Percentiles rank a stretch among this genome's conserved stretches.
Evolutionary conservation across 2,797 vertebrate species (phyloP).

Genomic region (Argya squamiceps): DNA sequence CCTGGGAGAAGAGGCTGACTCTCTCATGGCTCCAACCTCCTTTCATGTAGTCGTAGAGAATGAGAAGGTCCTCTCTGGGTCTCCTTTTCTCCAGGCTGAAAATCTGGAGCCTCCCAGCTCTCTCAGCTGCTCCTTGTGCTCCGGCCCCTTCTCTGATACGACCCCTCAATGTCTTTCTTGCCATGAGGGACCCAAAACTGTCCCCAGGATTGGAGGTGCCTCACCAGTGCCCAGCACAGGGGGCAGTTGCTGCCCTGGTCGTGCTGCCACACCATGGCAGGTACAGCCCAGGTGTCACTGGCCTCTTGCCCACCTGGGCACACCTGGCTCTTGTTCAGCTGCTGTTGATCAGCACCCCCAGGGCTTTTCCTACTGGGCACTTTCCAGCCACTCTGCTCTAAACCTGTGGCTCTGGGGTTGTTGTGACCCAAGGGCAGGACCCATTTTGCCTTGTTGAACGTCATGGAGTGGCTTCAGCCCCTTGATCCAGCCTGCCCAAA

Average conservation of each 20-base stretch:
- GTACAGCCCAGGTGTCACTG: background rate
- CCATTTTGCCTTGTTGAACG: background rate
- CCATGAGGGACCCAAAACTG: background rate
- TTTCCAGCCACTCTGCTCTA: background rate
- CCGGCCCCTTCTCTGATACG: fast-evolving
- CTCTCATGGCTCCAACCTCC: background rate
- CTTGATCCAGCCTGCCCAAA: background rate
- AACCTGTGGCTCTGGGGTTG: background rate
- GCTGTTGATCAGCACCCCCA: background rate
- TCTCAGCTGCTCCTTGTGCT: background rate
- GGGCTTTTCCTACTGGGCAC: background rate
- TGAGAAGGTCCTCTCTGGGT: background rate
- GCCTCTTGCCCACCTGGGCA: background rate
- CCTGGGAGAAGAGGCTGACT: background rate
- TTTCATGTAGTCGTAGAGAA: background rate
- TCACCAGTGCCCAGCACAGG: background rate
- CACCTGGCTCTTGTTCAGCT: background rate
- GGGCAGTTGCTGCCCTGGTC: background rate
- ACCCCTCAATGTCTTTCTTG: background rate
- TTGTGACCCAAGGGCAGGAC: background rate
- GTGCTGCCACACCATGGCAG: background rate
- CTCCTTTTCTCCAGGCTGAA: background rate
- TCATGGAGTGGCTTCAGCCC: background rate
- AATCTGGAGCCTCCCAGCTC: background rate
- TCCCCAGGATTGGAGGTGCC: background rate